A percentile compares a stretch with the other conserved stretches of the same genome.
Conservation (phyloP, 2,113 vertebrate species). For the Ciconia maguari region DNA sequence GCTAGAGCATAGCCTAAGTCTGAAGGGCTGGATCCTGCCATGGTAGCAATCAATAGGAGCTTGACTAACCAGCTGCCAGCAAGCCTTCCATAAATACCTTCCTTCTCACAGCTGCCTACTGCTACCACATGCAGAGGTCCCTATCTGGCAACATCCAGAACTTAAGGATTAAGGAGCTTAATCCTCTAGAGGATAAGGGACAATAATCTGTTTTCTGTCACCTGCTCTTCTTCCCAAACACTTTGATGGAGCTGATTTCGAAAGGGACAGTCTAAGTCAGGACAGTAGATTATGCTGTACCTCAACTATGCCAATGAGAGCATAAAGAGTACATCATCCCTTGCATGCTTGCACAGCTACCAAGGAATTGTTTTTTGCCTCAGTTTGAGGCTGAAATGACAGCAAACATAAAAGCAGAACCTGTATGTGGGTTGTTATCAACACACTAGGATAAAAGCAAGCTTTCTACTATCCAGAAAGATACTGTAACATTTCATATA, state of each 20-base stretch:
- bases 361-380: rapidly evolving
- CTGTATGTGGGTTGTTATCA: rapidly evolving
- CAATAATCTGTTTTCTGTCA: rapidly evolving
- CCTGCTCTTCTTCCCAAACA: neutral
- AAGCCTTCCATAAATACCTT: neutral
- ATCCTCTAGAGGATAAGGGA: rapidly evolving
- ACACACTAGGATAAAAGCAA: neutral
- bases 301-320: rapidly evolving
- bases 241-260: neutral
- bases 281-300: too few species aligned
- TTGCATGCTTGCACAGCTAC: too few species aligned
- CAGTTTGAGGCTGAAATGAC: rapidly evolving
- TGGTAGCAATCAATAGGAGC: too few species aligned
- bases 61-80: too few species aligned
- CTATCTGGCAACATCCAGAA: too few species aligned
- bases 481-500: rapidly evolving
- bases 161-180: neutral
- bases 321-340: rapidly evolving
- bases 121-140: neutral
- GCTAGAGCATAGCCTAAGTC: neutral
- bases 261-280: neutral
- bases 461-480: rapidly evolving
- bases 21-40: neutral
- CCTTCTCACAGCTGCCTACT: neutral
- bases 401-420: rapidly evolving